Base-by-base conservation (phyloP, 2,888 invertebrate genomes). In the Caenorhabditis sulstoni region DNA sequence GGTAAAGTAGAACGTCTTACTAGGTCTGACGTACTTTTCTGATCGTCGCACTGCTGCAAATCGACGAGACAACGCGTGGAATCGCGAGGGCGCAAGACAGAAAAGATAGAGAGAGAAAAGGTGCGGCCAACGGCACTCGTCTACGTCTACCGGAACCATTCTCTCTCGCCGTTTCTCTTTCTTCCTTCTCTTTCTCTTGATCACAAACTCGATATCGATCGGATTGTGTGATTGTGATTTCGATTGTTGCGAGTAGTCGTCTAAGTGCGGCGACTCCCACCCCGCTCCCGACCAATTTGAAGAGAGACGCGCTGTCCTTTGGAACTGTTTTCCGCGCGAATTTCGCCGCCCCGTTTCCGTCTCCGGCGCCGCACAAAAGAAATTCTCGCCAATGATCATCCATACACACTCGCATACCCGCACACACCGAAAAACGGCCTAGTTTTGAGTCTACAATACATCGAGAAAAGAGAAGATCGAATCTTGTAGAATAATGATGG, bases 401-500 rank as follows among this genome's bases (percentile, higher is more conserved):
- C n/a, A n/a, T n/a, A n/a, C n/a, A n/a, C n/a, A n/a, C n/a, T n/a
- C n/a, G n/a, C n/a, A n/a, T n/a, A n/a, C n/a, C n/a, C n/a, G n/a
- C n/a, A 58, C 61, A 55, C 55, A 64, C 64, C 58, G 29, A 73
- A 73, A 64, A 52, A 73, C 73, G 73, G 73, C 73, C 73, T 73
- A 73, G 64, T 73, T 73, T 64, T 47, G 29, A 29, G 50, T 41
- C 29, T 50, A 61, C 29, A 29, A 29, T 29, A 47, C 44, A 35
- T 22, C 35, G 49, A 61, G 45, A 57, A 37, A 14, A 52, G 61
- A 47, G 70, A 62, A 70, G 70, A 70, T 70, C 44, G 68, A 68
- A 68, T 70, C 70, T 70, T 61, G 70, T 70, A 61, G 61, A 70
- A 67, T 41, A 61, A 70, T 70, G 70, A 70, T 70, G 70, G 61